A percentile compares a stretch with the other conserved stretches of the same genome.
Conservation (phyloP, 2,888 invertebrate genomes). For the Hypselothyrea guttata region DNA sequence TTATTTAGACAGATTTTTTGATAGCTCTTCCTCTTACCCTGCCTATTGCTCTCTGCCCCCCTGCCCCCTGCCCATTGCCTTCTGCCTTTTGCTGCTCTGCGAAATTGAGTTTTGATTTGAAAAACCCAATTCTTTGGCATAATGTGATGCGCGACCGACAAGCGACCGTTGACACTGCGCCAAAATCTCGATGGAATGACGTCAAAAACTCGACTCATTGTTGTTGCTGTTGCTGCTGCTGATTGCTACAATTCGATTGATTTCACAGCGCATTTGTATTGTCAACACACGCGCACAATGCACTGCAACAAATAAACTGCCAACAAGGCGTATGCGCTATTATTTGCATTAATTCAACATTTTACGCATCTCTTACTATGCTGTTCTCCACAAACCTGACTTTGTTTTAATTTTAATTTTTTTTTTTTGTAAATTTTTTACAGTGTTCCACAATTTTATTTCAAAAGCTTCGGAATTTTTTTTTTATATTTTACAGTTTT, state of each 20-base stretch:
- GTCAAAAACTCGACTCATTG: slow-evolving; percentile 7
- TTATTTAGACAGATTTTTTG: slow-evolving; percentile 74
- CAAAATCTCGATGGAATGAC: slow-evolving; percentile 24
- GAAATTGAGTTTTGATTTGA: slow-evolving; percentile 76
- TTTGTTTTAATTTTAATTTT: too few species aligned
- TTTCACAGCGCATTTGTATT: slow-evolving; percentile 57
- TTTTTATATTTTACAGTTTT: too few species aligned
- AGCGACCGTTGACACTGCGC: slow-evolving; percentile 33
- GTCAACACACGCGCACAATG: slow-evolving; percentile 1
- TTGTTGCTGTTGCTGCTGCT: slow-evolving; percentile 46
- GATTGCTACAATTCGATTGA: slow-evolving; percentile 77
- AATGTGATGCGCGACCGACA: slow-evolving; percentile 38
- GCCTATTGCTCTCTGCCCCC: too few species aligned
- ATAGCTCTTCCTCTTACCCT: slow-evolving; percentile 32
- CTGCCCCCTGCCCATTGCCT: too few species aligned
- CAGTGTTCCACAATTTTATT: too few species aligned
- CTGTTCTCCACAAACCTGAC: too few species aligned
- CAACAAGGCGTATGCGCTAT: not conserved
- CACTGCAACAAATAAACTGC: too few species aligned
- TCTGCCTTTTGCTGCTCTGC: slow-evolving; percentile 2
- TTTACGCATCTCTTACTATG: too few species aligned
- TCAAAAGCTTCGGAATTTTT: too few species aligned
- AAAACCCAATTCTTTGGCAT: slow-evolving; percentile 56
- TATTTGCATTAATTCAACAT: too few species aligned
- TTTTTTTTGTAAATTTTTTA: too few species aligned